phyloP scores from a whole-genome alignment of 2,113 vertebrate genomes.

The Irena cyanogastra region DNA sequence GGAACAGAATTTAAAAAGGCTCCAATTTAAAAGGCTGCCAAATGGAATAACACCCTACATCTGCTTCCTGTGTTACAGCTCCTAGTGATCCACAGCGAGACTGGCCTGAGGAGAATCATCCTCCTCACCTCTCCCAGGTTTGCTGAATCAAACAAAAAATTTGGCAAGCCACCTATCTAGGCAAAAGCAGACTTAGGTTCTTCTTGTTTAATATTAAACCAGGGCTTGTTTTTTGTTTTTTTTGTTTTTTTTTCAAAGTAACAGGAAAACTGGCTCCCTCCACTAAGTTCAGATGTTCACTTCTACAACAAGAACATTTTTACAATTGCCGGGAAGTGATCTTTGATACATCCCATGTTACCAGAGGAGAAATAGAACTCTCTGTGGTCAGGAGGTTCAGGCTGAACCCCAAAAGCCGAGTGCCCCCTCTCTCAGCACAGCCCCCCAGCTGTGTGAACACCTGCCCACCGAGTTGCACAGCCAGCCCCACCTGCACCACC shows the following conservation, averaged over 20 bases:
- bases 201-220: background rate
- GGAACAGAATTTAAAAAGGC: background rate
- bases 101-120: background rate
- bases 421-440: background rate
- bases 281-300: background rate
- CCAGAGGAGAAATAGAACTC: background rate
- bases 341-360: background rate
- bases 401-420: background rate
- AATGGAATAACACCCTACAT: background rate
- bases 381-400: background rate
- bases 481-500: background rate
- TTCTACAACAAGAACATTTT: background rate
- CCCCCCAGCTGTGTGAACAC: no score
- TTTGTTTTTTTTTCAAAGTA: background rate
- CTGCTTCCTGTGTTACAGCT: background rate
- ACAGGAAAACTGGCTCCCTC: background rate
- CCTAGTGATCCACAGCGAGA: background rate
- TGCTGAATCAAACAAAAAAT: background rate
- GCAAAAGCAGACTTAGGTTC: background rate
- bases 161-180: background rate
- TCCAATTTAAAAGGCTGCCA: background rate
- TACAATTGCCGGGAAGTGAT: accelerated
- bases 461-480: background rate
- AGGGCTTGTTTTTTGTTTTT: no score
- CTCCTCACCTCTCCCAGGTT: background rate